A percentile compares a stretch with the other conserved stretches of the same genome.
Evolutionary conservation across 2,113 vertebrate species (phyloP).

Genomic region (Lagopus muta): DNA sequence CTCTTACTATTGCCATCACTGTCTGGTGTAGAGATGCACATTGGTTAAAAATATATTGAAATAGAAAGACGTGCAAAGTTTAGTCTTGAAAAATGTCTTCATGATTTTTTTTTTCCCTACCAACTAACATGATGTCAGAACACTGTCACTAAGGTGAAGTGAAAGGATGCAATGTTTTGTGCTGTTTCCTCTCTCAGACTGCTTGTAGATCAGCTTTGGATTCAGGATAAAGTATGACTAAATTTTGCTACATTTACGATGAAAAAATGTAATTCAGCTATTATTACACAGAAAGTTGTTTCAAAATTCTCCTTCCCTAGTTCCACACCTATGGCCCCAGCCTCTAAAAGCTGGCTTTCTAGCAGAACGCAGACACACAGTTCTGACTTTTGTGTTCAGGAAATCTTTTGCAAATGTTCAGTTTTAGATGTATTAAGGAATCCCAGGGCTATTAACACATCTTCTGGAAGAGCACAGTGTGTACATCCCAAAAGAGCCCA

Average conservation of each 20-base stretch:
- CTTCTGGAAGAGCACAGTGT: neutral
- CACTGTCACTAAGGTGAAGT: neutral
- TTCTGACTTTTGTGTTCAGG: neutral
- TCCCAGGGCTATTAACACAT: fast-evolving
- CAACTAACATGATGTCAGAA: neutral
- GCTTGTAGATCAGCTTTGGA: neutral
- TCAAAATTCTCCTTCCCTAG: neutral
- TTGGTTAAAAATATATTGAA: neutral
- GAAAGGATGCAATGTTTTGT: neutral
- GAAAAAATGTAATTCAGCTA: neutral
- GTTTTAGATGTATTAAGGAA: neutral
- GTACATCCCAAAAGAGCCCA: neutral
- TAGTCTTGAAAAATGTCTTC: neutral
- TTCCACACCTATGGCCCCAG: neutral
- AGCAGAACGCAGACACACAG: neutral
- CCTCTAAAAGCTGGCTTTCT: neutral
- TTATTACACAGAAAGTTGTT: neutral
- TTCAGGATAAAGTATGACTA: neutral
- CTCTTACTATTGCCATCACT: neutral
- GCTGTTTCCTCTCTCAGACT: neutral
- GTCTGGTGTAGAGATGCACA: neutral
- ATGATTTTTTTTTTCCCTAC: neutral
- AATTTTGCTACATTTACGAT: neutral
- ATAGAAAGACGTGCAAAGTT: neutral
- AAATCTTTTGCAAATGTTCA: constrained; percentile 2